Base-by-base conservation (phyloP, 2,888 invertebrate genomes). In the Electrophaes corylata region DNA sequence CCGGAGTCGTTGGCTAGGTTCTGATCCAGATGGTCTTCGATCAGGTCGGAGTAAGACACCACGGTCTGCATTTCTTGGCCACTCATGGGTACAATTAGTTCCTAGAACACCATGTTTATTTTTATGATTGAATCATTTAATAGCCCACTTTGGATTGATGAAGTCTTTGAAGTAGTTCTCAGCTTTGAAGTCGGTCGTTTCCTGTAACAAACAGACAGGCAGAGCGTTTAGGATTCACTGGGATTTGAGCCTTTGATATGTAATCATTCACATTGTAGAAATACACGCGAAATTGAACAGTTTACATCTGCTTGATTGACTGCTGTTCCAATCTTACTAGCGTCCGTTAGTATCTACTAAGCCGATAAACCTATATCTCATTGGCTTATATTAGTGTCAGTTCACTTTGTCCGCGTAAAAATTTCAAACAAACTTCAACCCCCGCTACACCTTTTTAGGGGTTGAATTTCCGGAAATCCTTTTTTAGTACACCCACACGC, bases 41-140 rank as follows among this genome's bases (percentile, higher is more conserved):
- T 83, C 57, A 81, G 73, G 71, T 76, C 78, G 20, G 80, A 78
- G 71, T 83, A 87, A 60, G 87, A 76, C 60, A 90, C 79, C 61
- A 88, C 82, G 57, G 88, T 86, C 83, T 90, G 91, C 91, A 91
- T 91, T 57, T 84, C 86, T 81, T 67, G 65, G 66, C 79, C 78
- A 82, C 75, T 87, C 88, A 88, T 89, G 86, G 86, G 88, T 86
- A 74, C 81, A 26, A 46, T 35, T 20, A 46, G 2, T 43, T 43
- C 43, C 49, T 49, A 81, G 83, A 85, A 84, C 6, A 4, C 20
- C 88, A 89, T 90, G 86, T 88, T 90, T 88, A 85, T 86, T 88
- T 88, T 88, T 88, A 88, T 88, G 86, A 84, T 88, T 86, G 84
- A 81, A 86, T 86, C 81, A 82, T 84, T 84, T 83, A 84, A 86